Percentiles rank a stretch among this genome's conserved stretches.
phyloP scores from a whole-genome alignment of 2,888 invertebrate genomes.

The Thumatha senex region DNA sequence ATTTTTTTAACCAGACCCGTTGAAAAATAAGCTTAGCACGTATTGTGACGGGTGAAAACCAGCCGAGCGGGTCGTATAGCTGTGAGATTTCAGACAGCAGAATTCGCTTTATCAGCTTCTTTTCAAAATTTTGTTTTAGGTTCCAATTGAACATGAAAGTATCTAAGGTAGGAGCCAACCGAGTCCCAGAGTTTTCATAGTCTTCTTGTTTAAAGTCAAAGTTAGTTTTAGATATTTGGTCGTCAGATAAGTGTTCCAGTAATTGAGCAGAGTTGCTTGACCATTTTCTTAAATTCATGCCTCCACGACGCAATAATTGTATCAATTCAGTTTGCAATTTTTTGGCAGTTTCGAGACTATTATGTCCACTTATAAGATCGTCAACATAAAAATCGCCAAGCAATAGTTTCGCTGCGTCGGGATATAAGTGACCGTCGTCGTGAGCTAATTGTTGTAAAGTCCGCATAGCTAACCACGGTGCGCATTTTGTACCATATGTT shows the following conservation, averaged over 20 bases:
- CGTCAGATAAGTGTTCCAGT: neutral
- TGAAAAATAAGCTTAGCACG: neutral
- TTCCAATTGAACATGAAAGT: slow-evolving; percentile 9
- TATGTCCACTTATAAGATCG: neutral
- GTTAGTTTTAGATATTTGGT: neutral
- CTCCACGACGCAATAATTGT: neutral
- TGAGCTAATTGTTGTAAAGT: slow-evolving; percentile 14
- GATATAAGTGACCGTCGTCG: slow-evolving; percentile 9
- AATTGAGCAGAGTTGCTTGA: neutral
- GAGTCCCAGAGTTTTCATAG: slow-evolving; percentile 13
- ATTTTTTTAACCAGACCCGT: neutral
- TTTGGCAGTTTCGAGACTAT: neutral
- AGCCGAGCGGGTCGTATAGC: slow-evolving; percentile 1
- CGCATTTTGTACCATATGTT: no score
- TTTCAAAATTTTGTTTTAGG: slow-evolving; percentile 5
- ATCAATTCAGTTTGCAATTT: neutral
- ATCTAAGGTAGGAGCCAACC: slow-evolving; percentile 17
- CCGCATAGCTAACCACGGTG: slow-evolving; percentile 14
- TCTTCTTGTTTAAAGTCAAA: slow-evolving; percentile 14
- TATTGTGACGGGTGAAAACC: neutral
- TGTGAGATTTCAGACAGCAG: slow-evolving; percentile 11
- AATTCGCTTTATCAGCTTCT: slow-evolving; percentile 6
- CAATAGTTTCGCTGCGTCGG: neutral
- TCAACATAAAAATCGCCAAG: neutral
- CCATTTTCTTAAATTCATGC: slow-evolving; percentile 2